A percentile compares a stretch with the other conserved stretches of the same genome.
phyloP scores from a whole-genome alignment of 1,140 invertebrate species.

The Nautilus pompilius region DNA sequence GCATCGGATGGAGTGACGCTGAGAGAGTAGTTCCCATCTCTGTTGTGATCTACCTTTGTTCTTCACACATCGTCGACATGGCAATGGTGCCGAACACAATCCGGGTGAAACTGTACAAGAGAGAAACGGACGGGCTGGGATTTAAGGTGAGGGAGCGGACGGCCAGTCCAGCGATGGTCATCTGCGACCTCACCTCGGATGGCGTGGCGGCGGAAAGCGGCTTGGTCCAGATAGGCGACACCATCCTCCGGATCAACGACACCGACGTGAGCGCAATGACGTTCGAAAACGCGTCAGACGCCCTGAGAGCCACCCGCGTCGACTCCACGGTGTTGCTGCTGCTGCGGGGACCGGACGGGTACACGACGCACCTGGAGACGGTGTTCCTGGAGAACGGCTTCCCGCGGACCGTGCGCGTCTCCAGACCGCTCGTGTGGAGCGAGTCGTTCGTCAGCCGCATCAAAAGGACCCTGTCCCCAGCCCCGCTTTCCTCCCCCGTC shows the following conservation, averaged over 20 bases:
- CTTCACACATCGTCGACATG: neutral
- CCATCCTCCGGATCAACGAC: conserved; percentile 45
- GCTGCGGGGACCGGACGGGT: conserved; percentile 39
- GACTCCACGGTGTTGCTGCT: conserved; percentile 34
- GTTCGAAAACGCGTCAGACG: conserved; percentile 39
- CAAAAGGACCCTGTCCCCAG: conserved; percentile 22
- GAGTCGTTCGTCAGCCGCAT: conserved; percentile 36
- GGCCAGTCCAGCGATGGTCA: conserved; percentile 34
- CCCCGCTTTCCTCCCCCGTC: conserved; percentile 19
- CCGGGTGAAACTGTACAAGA: conserved; percentile 43
- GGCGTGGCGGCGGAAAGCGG: conserved; percentile 44
- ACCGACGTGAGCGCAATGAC: conserved; percentile 36
- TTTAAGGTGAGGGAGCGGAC: conserved; percentile 42
- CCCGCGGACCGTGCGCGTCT: conserved; percentile 38
- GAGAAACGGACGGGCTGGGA: conserved; percentile 36
- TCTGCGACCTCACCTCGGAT: conserved; percentile 37
- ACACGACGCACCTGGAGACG: conserved; percentile 43
- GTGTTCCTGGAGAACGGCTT: conserved; percentile 39
- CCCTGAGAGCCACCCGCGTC: conserved; percentile 34
- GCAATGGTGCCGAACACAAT: conserved; percentile 31
- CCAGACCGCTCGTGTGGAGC: conserved; percentile 26
- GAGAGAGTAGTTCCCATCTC: too few relatives aligned
- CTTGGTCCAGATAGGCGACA: conserved; percentile 41
- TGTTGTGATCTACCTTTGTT: too few relatives aligned
- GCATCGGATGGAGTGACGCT: too few relatives aligned